Evolutionary conservation across 2,888 invertebrate species (phyloP).

Genomic region (Tipula confusa): DNA sequence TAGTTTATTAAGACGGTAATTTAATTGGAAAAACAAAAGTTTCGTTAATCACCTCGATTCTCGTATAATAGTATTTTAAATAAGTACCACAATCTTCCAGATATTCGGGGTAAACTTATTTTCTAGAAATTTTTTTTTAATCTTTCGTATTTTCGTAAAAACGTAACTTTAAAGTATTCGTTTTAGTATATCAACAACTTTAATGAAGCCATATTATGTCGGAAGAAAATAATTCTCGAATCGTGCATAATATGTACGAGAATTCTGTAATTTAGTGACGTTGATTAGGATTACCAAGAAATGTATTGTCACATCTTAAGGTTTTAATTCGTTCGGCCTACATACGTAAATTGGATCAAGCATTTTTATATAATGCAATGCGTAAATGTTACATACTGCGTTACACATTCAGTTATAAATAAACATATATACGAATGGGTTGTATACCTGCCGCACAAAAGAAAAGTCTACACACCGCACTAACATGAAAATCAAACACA

Average conservation of each 20-base stretch:
- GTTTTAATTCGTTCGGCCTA: too few relatives aligned
- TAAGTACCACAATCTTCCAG: background rate
- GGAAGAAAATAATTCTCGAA: background rate
- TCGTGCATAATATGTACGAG: too few relatives aligned
- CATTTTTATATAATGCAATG: too few relatives aligned
- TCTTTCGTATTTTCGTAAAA: background rate
- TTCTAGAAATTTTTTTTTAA: background rate
- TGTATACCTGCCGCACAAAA: background rate
- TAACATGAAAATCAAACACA: slow-evolving; percentile 8
- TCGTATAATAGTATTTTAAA: too few relatives aligned
- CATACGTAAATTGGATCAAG: background rate
- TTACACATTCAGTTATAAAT: too few relatives aligned
- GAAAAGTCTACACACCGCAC: background rate
- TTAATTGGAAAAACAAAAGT: too few relatives aligned
- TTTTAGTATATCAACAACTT: background rate
- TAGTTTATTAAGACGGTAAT: too few relatives aligned
- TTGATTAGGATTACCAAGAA: too few relatives aligned
- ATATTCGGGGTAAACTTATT: background rate
- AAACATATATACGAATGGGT: background rate
- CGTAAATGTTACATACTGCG: background rate
- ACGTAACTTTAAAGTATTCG: background rate
- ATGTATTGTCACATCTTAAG: too few relatives aligned
- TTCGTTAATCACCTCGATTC: too few relatives aligned
- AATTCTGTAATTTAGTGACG: too few relatives aligned
- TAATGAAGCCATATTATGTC: background rate